A percentile compares a stretch with the other conserved stretches of the same genome.
These are phyloP conservation scores for Epinotia nisella DNA, from an alignment of 2,888 invertebrate species.

Conservation along the genomic window DNA sequence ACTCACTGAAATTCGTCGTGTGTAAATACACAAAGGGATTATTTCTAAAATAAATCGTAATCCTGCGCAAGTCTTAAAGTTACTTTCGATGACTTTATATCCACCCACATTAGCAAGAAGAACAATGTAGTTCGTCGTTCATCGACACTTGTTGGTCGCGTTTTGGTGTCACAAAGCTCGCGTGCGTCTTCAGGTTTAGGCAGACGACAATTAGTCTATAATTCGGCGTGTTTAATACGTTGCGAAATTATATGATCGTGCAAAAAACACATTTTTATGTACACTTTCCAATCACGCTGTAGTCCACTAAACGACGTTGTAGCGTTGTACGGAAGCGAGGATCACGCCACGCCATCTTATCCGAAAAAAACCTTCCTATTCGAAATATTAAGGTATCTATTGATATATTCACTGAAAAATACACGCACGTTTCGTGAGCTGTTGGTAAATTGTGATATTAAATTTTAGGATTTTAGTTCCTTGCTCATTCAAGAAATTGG, in stretches of 20 bases:
- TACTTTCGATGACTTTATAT: too few species aligned
- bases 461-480: background rate
- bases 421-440: conserved; percentile 8
- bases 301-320: conserved; percentile 29
- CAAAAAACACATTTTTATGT: conserved; percentile 35
- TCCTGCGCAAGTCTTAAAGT: too few species aligned
- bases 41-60: too few species aligned
- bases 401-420: conserved; percentile 3
- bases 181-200: conserved; percentile 12
- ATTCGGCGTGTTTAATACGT: conserved; percentile 24
- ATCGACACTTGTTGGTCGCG: background rate
- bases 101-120: too few species aligned
- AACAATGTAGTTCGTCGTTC: too few species aligned
- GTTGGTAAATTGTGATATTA: background rate
- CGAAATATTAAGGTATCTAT: background rate
- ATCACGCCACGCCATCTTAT: conserved; percentile 43
- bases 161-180: background rate
- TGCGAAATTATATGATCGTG: conserved; percentile 23
- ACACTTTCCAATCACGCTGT: conserved; percentile 45
- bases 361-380: conserved; percentile 21
- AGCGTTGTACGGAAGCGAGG: conserved; percentile 41
- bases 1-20: too few species aligned
- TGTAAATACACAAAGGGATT: too few species aligned
- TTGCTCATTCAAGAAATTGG: background rate
- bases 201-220: conserved; percentile 5